Evolutionary conservation across 1,140 invertebrate genomes (phyloP), one percentile per base, ranked within the genome.

Genomic region (Zaprionus tsacasi): DNA sequence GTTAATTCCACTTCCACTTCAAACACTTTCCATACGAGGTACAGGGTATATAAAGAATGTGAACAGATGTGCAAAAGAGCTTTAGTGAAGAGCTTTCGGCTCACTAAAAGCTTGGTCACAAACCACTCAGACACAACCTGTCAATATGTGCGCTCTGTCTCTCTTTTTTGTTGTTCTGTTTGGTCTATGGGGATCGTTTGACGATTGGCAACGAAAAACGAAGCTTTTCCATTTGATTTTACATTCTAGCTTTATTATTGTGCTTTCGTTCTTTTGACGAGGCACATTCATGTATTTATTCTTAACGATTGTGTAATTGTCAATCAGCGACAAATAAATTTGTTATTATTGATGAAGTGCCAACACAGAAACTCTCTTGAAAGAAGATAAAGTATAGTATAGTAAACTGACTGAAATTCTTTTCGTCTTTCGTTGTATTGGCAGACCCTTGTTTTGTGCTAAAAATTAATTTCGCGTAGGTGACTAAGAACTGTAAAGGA

Each of bases 251-350:
- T 65, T 65, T 65, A 65, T 52, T 55, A 65, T 65, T 65, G 63
- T 65, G 50, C 63, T 65, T 65, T 65, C 63, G 36, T 21, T 65
- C 63, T 15, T 52, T 15, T 52, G 63, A 56, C 54, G 63, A 65
- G 35, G 50, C 63, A 55, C 63, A 65, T 50, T 50, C 45, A 50
- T 52, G 38, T 55, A 55, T 65, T 65, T 65, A 65, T 65, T 65
- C 63, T 65, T 65, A 65, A 65, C 63, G 63, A 65, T 65, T 65
- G 63, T 65, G 63, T 65, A 65, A 65, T 65, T 65, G 50, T 65
- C 52, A 55, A 65, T 43, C 36, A 43, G 25, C 52, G 52, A 65
- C 63, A 65, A 65, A 40, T 17, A 33, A 10, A 30, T 43, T 45
- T 55, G 25, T 63, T 52, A 63, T 55, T 40, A 43, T 65, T 65